phyloP scores from a whole-genome alignment of 2,888 invertebrate species.

The Allacma fusca region DNA sequence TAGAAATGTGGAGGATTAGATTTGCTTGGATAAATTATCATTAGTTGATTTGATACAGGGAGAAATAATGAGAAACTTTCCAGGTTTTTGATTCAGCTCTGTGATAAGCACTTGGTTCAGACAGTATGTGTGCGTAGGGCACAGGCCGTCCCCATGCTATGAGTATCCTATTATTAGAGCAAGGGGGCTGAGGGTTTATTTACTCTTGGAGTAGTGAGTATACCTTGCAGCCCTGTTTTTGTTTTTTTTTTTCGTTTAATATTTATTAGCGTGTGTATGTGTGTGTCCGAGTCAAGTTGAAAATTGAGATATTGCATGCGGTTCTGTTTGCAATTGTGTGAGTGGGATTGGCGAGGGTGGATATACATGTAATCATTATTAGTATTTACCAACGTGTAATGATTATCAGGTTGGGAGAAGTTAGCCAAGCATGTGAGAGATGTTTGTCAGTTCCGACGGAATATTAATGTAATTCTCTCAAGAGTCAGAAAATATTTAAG shows the following conservation, averaged over 20 bases:
- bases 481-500: constrained; percentile 23
- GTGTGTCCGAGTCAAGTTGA: constrained; percentile 17
- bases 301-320: constrained; percentile 43
- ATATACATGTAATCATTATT: constrained; percentile 29
- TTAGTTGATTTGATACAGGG: constrained; percentile 21
- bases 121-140: too few relatives aligned
- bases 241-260: too few relatives aligned
- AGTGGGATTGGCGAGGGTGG: constrained; percentile 36
- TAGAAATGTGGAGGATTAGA: constrained; percentile 17
- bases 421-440: constrained; percentile 35
- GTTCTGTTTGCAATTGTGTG: constrained; percentile 33
- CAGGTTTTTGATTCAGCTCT: background rate
- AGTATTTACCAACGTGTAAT: constrained; percentile 24
- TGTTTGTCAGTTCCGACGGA: constrained; percentile 43
- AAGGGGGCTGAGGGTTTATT: background rate
- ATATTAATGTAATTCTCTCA: constrained; percentile 39
- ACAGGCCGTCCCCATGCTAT: too few relatives aligned
- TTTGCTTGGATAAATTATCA: constrained; percentile 33
- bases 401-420: constrained; percentile 29
- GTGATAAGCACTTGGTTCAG: too few relatives aligned
- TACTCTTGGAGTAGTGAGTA: background rate
- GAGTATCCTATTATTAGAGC: constrained; percentile 4
- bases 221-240: too few relatives aligned
- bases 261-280: constrained; percentile 8
- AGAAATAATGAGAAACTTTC: constrained; percentile 21